Evolutionary conservation across 1,140 invertebrate genomes (phyloP).

Genomic region (Eueides isabella): DNA sequence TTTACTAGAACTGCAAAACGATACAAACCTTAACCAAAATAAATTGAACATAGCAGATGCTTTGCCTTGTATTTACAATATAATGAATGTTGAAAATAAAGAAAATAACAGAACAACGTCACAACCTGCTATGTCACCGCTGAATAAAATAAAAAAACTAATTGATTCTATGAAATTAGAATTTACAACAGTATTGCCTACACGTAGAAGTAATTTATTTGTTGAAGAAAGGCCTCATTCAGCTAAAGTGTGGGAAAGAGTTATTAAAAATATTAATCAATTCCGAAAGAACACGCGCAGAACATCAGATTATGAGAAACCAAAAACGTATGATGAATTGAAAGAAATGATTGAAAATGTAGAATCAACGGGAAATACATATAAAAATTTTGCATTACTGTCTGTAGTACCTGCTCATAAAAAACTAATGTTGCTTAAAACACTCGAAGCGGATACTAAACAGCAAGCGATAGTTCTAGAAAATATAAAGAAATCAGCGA

Average conservation of each 20-base stretch:
- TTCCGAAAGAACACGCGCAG: conserved; percentile 48
- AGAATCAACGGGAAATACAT: conserved; percentile 48
- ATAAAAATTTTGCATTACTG: conserved; percentile 56
- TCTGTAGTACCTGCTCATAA: conserved; percentile 50
- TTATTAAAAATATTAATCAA: conserved; percentile 57
- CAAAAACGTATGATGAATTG: conserved; percentile 55
- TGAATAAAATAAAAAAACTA: conserved; percentile 55
- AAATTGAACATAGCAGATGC: conserved; percentile 57
- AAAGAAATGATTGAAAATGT: conserved; percentile 55
- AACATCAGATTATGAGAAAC: conserved; percentile 31
- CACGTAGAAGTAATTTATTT: conserved; percentile 47
- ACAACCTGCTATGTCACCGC: conserved; percentile 23
- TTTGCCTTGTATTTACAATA: conserved; percentile 67
- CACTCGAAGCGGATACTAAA: conserved; percentile 52
- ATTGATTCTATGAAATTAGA: conserved; percentile 59
- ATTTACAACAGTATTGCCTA: conserved; percentile 36
- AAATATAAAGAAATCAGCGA: conserved; percentile 49
- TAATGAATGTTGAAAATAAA: conserved; percentile 50
- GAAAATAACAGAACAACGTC: conserved; percentile 23
- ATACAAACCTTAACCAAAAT: conserved; percentile 35
- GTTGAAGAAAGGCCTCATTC: conserved; percentile 51
- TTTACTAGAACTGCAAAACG: conserved; percentile 61
- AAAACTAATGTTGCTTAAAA: conserved; percentile 58
- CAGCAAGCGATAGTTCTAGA: conserved; percentile 48
- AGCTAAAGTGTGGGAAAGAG: conserved; percentile 61